Percentiles rank a stretch among this genome's conserved stretches.
Evolutionary conservation across 2,113 vertebrate genomes (phyloP).

Genomic region (Oxyura jamaicensis): DNA sequence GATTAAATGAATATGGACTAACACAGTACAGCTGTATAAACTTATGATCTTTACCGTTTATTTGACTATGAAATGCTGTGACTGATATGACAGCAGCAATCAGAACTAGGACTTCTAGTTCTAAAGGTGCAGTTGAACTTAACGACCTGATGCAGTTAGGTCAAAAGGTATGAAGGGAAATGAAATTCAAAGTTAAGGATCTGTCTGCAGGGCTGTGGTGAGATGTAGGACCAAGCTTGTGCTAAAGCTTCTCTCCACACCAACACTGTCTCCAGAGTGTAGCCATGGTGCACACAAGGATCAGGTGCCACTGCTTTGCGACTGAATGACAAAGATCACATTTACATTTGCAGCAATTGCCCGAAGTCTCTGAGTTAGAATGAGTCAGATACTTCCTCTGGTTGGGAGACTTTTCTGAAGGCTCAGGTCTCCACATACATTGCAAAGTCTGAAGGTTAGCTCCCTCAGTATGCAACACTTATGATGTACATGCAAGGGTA

Average conservation of each 20-base stretch:
- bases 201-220: background rate
- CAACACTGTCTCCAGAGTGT: background rate
- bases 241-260: background rate
- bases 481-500: background rate
- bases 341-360: background rate
- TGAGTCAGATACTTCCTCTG: background rate
- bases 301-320: background rate
- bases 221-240: background rate
- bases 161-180: background rate
- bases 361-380: background rate
- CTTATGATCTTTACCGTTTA: background rate
- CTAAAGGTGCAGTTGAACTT: background rate
- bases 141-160: background rate
- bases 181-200: background rate
- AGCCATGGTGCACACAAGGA: background rate
- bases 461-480: background rate
- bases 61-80: background rate
- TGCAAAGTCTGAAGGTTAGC: background rate
- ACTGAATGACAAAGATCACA: background rate
- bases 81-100: background rate
- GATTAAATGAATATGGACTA: background rate
- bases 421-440: background rate
- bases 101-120: background rate
- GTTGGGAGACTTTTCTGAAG: background rate
- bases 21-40: background rate